These are phyloP conservation scores for Drosophila murphyi DNA, from an alignment of 1,140 invertebrate genomes.

Conservation along the genomic window DNA sequence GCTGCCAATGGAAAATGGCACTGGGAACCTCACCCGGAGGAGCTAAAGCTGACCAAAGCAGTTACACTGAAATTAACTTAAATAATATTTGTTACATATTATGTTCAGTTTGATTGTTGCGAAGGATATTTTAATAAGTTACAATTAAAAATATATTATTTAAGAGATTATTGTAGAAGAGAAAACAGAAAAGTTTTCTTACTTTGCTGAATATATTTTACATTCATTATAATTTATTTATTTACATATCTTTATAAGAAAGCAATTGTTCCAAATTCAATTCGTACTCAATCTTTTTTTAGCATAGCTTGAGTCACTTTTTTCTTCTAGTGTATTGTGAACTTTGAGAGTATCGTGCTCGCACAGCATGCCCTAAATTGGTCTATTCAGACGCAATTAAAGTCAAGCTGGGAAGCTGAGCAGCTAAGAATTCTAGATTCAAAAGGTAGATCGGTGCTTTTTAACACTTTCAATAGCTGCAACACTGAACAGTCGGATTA, in stretches of 20 bases:
- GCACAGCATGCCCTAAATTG: slow-evolving; percentile 79
- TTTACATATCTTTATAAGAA: slow-evolving; percentile 13
- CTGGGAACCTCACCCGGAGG: slow-evolving; percentile 47
- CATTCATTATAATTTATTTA: too few relatives aligned
- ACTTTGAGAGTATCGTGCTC: slow-evolving; percentile 1
- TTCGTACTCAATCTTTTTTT: too few relatives aligned
- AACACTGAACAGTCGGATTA: not conserved
- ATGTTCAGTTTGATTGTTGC: not conserved
- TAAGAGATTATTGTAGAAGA: too few relatives aligned
- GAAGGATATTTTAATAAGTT: not conserved
- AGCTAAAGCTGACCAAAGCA: slow-evolving; percentile 30
- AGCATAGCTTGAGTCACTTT: too few relatives aligned
- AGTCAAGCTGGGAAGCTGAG: slow-evolving; percentile 66
- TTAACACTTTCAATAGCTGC: slow-evolving; percentile 67
- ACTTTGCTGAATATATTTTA: too few relatives aligned
- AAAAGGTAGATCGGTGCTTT: slow-evolving; percentile 62
- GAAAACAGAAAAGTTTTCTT: too few relatives aligned
- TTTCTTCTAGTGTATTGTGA: not conserved
- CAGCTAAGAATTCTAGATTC: slow-evolving; percentile 18
- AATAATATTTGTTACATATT: not conserved
- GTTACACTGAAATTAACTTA: slow-evolving; percentile 10
- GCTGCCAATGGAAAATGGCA: slow-evolving; percentile 3
- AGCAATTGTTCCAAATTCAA: not conserved
- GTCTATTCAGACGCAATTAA: slow-evolving; percentile 79
- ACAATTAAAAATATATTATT: not conserved